phyloP scores from a whole-genome alignment of 2,888 invertebrate genomes.

The Sarcophaga carnaria region DNA sequence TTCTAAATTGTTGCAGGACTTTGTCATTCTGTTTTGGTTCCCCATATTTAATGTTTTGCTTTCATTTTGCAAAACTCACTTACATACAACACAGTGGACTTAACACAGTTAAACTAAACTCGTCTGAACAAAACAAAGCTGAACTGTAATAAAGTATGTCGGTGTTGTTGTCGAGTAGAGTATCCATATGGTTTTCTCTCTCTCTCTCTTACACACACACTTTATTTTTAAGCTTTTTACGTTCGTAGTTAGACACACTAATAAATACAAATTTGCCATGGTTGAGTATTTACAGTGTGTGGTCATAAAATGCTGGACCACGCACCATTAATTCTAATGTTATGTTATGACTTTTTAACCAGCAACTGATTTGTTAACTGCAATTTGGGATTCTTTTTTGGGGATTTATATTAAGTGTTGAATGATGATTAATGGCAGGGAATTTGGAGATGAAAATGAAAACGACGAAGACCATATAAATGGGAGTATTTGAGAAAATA shows the following conservation, averaged over 20 bases:
- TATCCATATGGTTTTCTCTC: slow-evolving; percentile 29
- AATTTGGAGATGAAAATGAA: not conserved
- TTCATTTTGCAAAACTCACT: too few relatives aligned
- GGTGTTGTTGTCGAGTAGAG: not conserved
- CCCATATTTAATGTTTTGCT: too few relatives aligned
- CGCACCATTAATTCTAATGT: slow-evolving; percentile 1
- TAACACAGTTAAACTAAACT: too few relatives aligned
- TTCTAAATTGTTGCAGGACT: not conserved
- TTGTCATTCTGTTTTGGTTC: slow-evolving; percentile 3
- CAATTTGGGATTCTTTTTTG: not conserved
- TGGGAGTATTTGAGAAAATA: too few relatives aligned
- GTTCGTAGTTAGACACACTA: not conserved
- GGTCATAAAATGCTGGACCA: slow-evolving; percentile 12
- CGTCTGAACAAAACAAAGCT: not conserved
- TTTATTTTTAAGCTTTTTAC: slow-evolving; percentile 39
- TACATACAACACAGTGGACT: too few relatives aligned
- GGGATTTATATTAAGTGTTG: not conserved
- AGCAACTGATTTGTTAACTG: not conserved
- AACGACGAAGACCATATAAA: too few relatives aligned
- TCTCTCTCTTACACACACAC: not conserved
- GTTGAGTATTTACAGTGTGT: slow-evolving; percentile 20
- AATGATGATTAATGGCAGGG: not conserved
- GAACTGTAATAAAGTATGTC: slow-evolving; percentile 21
- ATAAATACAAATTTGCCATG: slow-evolving; percentile 54
- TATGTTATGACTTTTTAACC: slow-evolving; percentile 4